Conservation (phyloP, 2,797 vertebrate genomes). For the Hylomyscus alleni region DNA sequence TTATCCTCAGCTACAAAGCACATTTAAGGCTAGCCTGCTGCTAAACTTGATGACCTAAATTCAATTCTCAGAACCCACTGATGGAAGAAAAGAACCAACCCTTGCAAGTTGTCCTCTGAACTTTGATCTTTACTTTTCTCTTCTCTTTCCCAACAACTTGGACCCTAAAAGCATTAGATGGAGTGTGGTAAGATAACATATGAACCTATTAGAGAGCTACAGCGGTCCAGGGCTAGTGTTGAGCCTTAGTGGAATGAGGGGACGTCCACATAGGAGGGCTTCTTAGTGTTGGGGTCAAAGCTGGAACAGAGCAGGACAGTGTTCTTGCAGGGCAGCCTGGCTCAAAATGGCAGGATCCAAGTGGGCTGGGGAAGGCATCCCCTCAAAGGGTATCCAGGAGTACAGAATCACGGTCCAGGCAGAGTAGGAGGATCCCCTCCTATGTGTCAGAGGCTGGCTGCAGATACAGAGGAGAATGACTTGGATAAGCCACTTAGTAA, state of each 20-base stretch:
- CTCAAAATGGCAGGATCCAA: not conserved
- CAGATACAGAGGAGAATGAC: not conserved
- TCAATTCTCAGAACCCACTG: not conserved
- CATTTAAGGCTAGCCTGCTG: not conserved
- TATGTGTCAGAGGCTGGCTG: not conserved
- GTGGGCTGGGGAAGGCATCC: not conserved
- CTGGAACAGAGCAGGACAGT: not conserved
- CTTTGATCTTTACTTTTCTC: constrained; percentile 7
- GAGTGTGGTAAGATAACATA: not conserved
- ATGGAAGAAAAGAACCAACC: not conserved
- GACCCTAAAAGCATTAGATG: not conserved
- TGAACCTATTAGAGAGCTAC: not conserved
- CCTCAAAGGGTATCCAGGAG: not conserved
- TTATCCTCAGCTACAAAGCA: not conserved
- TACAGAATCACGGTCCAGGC: not conserved
- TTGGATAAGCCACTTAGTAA: constrained; percentile 40
- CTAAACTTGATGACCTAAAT: not conserved
- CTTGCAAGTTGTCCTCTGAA: not conserved
- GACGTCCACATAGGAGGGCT: not conserved
- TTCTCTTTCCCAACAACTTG: not conserved
- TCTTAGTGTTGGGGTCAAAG: not conserved
- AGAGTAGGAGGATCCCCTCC: not conserved
- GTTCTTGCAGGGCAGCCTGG: not conserved
- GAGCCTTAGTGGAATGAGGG: not conserved
- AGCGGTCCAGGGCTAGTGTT: not conserved